Percentiles rank a stretch among this genome's conserved stretches.
These are phyloP conservation scores for Benthosema pterotum DNA, from an alignment of 2,797 vertebrate genomes.

Conservation along the genomic window DNA sequence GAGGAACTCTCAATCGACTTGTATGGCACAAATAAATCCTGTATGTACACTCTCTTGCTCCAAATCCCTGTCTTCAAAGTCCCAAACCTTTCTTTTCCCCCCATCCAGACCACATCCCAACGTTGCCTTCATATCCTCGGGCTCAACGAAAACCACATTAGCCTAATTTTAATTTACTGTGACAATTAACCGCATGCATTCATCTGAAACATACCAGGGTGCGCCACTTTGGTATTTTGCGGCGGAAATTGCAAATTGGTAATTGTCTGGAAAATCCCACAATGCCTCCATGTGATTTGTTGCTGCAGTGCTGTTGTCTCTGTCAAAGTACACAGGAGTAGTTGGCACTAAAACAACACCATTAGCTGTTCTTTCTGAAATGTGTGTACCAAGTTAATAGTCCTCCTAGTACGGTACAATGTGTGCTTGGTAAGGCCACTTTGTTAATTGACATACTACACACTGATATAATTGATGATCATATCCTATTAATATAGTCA, in stretches of 20 bases:
- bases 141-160: constrained; percentile 52
- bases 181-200: constrained; percentile 61
- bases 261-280: constrained; percentile 50
- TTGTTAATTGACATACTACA: not conserved
- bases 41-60: constrained; percentile 40
- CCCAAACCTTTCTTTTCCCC: constrained; percentile 32
- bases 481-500: not conserved
- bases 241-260: constrained; percentile 41
- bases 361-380: constrained; percentile 27
- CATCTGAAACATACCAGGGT: constrained; percentile 43
- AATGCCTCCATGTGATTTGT: constrained; percentile 62
- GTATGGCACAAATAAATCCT: constrained; percentile 52
- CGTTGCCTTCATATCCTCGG: constrained; percentile 46
- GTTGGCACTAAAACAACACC: constrained; percentile 34
- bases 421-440: constrained; percentile 4
- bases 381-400: constrained; percentile 19
- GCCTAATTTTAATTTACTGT: constrained; percentile 55
- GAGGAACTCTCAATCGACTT: constrained; percentile 48
- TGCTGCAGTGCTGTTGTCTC: constrained; percentile 38
- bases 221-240: constrained; percentile 49
- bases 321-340: constrained; percentile 13
- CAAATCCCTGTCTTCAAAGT: constrained; percentile 44
- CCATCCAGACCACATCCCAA: constrained; percentile 53
- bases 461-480: not conserved
- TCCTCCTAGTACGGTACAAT: constrained; percentile 3